Evolutionary conservation across 2,797 vertebrate genomes (phyloP).

Genomic region (Clangula hyemalis): DNA sequence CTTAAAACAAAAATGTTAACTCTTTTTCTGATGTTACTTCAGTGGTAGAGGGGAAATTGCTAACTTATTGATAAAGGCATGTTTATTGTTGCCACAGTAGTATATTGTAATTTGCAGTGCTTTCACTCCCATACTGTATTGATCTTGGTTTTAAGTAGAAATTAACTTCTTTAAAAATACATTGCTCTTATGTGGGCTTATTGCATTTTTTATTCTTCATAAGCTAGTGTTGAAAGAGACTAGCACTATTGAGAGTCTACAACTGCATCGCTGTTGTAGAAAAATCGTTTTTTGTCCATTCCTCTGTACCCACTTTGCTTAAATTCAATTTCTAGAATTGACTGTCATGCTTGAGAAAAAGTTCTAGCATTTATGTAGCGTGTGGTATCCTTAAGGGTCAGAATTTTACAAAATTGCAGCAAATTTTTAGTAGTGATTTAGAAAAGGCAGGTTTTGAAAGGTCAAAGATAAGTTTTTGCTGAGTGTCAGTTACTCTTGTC

Average conservation of each 20-base stretch:
- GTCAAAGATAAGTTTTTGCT: not conserved
- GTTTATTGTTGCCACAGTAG: not conserved
- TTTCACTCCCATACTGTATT: not conserved
- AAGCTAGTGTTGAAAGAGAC: not conserved
- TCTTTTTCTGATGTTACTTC: not conserved
- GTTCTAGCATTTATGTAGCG: accelerated
- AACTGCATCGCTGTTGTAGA: not conserved
- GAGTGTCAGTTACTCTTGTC: not conserved
- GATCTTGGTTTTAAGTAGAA: not conserved
- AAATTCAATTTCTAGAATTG: not conserved
- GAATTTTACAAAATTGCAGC: not conserved
- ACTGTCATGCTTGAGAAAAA: not conserved
- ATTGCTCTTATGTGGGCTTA: not conserved
- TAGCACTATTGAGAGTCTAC: not conserved
- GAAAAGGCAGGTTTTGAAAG: not conserved
- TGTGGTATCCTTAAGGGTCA: not conserved
- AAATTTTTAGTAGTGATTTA: not conserved
- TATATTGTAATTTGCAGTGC: not conserved
- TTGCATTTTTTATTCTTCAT: not conserved
- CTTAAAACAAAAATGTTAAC: not conserved
- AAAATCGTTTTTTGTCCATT: not conserved
- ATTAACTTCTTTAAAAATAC: not conserved
- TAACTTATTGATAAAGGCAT: not conserved
- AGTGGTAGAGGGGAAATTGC: not conserved
- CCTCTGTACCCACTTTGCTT: not conserved